A percentile compares a stretch with the other conserved stretches of the same genome.
Evolutionary conservation across 2,888 invertebrate species (phyloP).

Genomic region (Gnatocerus cornutus): DNA sequence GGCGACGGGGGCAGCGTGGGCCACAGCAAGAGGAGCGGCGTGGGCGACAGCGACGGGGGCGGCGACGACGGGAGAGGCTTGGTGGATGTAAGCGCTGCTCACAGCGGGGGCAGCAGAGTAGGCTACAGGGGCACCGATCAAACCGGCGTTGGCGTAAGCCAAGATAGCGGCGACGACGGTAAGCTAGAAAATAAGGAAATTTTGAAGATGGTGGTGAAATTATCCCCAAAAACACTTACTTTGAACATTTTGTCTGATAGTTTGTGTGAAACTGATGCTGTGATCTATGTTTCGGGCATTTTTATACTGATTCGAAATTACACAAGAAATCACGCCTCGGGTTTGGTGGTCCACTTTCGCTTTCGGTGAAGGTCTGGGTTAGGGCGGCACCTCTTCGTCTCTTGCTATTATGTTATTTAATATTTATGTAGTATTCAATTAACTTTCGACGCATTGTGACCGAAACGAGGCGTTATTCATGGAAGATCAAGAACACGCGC

Average conservation of each 20-base stretch:
- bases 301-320: slow-evolving; percentile 61
- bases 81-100: slow-evolving; percentile 57
- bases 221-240: slow-evolving; percentile 58
- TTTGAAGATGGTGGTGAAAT: too few relatives aligned
- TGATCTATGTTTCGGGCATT: slow-evolving; percentile 53
- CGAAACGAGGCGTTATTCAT: background rate
- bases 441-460: slow-evolving; percentile 20
- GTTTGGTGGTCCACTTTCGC: slow-evolving; percentile 67
- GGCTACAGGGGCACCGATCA: slow-evolving; percentile 65
- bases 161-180: slow-evolving; percentile 75
- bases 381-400: slow-evolving; percentile 56
- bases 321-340: slow-evolving; percentile 53
- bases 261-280: slow-evolving; percentile 61
- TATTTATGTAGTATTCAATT: slow-evolving; percentile 29
- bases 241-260: slow-evolving; percentile 62
- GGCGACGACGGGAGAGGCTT: slow-evolving; percentile 52
- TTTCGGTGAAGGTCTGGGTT: slow-evolving; percentile 69
- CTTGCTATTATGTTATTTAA: slow-evolving; percentile 47
- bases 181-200: slow-evolving; percentile 67
- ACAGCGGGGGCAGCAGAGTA: slow-evolving; percentile 68
- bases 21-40: slow-evolving; percentile 69
- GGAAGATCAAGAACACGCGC: too few relatives aligned
- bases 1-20: slow-evolving; percentile 67
- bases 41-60: slow-evolving; percentile 60
- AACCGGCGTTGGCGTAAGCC: slow-evolving; percentile 77